Conservation (phyloP, 1,140 invertebrate genomes). For the Temnothorax longispinosus region DNA sequence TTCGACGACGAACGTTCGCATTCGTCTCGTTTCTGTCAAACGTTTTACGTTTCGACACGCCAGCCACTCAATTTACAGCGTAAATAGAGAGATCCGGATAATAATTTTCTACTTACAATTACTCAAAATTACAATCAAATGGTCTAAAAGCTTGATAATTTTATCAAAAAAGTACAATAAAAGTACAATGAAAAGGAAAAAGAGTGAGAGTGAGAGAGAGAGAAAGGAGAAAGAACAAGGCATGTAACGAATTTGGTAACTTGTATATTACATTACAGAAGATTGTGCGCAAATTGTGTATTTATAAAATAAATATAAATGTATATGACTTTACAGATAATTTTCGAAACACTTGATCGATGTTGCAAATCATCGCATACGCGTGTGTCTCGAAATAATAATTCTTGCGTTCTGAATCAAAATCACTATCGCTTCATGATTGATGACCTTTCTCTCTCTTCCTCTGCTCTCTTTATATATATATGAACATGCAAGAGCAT, state of each 20-base stretch:
- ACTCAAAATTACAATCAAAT: neutral
- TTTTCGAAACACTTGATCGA: neutral
- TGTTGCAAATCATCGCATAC: neutral
- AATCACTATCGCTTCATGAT: conserved; percentile 49
- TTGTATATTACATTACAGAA: conserved; percentile 22
- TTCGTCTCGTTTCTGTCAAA: neutral
- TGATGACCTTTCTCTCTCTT: conserved; percentile 25
- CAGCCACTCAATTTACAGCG: neutral
- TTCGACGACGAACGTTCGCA: neutral
- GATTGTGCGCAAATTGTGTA: conserved; percentile 3
- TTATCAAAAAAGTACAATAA: neutral
- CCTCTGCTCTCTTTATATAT: neutral
- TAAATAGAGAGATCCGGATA: neutral
- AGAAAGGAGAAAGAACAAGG: neutral
- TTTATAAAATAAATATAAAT: conserved; percentile 33
- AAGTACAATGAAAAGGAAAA: neutral
- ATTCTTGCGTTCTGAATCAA: neutral
- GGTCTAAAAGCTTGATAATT: neutral
- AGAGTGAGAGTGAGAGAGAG: neutral
- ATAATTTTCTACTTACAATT: neutral
- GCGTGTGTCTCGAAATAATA: neutral
- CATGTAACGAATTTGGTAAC: conserved; percentile 16
- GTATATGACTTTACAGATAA: conserved; percentile 22
- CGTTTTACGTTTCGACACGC: neutral
- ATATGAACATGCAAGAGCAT: conserved; percentile 64